Conservation (phyloP, 2,797 vertebrate species). For the Cossypha polioptera region DNA sequence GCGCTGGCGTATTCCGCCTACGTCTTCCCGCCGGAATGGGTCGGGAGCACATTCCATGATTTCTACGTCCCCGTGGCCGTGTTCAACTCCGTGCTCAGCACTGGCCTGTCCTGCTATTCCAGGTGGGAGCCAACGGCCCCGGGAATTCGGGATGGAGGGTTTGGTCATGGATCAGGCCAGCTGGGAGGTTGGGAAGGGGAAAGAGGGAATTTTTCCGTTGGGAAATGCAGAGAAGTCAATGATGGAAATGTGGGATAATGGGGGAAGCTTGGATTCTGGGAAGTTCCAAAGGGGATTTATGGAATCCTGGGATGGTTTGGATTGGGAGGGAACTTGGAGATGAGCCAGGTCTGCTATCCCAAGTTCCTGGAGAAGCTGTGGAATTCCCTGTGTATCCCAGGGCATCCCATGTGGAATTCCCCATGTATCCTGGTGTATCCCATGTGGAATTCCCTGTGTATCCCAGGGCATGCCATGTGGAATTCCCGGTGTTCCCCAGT, state of each 20-base stretch:
- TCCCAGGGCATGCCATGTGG: too few relatives aligned
- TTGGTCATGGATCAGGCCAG: fast-evolving
- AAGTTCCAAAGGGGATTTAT: background rate
- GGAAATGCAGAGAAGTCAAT: fast-evolving
- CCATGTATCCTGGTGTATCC: background rate
- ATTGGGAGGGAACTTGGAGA: fast-evolving
- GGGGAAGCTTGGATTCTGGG: background rate
- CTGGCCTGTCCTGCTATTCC: conserved; percentile 88
- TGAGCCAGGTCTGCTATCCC: fast-evolving
- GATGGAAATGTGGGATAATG: fast-evolving
- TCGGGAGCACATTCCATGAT: conserved; percentile 80
- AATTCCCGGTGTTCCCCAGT: too few relatives aligned
- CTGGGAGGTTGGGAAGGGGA: background rate
- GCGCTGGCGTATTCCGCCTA: conserved; percentile 90
- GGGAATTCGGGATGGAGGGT: background rate
- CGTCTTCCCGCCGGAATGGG: conserved; percentile 83
- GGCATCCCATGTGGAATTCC: background rate
- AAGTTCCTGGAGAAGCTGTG: fast-evolving
- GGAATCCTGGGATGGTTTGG: background rate
- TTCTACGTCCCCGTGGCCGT: conserved; percentile 81
- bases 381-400: conserved; percentile 47
- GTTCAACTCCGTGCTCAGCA: conserved; percentile 83
- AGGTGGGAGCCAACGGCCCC: conserved; percentile 74
- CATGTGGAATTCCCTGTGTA: background rate
- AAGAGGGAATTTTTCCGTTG: background rate